Evolutionary conservation across 1,140 invertebrate genomes (phyloP), one percentile per base, ranked within the genome.

Genomic region (Bombus breviceps): DNA sequence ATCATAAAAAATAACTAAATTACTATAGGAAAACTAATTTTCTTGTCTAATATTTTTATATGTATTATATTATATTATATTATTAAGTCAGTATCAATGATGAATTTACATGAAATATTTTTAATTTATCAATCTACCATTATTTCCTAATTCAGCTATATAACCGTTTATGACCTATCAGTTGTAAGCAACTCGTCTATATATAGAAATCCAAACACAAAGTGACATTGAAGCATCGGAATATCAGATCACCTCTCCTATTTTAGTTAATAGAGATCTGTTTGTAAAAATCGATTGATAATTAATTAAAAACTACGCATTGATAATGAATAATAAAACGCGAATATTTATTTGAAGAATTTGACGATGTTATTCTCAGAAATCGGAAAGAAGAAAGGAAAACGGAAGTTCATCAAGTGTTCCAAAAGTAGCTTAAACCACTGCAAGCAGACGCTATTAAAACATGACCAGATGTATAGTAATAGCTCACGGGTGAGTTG

Each of bases 351-450:
- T 43, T 22, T 68, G 9, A 66, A 18, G 32, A 32, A n/a, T 80
- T 74, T 74, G 64, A 85, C 78, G 12, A 85, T 85, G 59, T 64
- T 72, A 59, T 85, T 81, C 72, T 25, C 37, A 85, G 87, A 81
- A 85, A 28, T 64, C 13, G 13, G 2, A 18, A 10, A 59, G n/a
- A 62, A 22, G 72, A 84, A 76, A 72, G 66, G 57, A 39, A 88
- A 68, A 66, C 71, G 74, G 39, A 87, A 79, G 53, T 62, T 79
- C 41, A 43, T 76, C 53, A 64, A 84, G 43, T 88, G 47, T 39
- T 84, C 69, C 18, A 76, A n/a, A 32, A 84, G n/a, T 18, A 69
- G 18, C 43, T 22, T 18, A 1, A 62, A 59, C 25, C 37, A 5
- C 10, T 66, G 74, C 34, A 32, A 75, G 41, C 62, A 47, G 64